Percentiles rank a stretch among this genome's conserved stretches.
These are phyloP conservation scores for Oncorhynchus tshawytscha DNA, from an alignment of 2,113 vertebrate genomes.

Conservation along the genomic window DNA sequence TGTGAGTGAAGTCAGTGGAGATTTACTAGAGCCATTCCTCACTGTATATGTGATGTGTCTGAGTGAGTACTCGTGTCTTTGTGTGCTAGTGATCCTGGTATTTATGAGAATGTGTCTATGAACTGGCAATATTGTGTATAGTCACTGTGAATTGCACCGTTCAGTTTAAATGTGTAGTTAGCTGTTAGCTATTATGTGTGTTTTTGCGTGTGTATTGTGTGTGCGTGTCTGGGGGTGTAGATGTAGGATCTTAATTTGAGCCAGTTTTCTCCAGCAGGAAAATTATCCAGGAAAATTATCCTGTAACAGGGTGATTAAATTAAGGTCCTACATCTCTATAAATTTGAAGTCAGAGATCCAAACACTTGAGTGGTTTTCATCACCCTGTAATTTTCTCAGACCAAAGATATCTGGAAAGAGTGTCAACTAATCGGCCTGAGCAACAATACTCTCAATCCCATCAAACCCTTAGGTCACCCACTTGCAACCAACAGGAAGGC, in stretches of 20 bases:
- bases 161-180: not conserved
- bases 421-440: constrained; percentile 4
- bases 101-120: not conserved
- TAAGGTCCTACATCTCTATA: too few species aligned
- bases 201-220: not conserved
- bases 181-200: not conserved
- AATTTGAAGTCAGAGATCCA: not conserved
- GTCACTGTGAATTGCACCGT: not conserved
- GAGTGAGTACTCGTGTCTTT: not conserved
- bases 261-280: too few species aligned
- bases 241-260: too few species aligned
- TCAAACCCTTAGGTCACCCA: not conserved
- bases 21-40: not conserved
- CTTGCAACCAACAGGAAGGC: not conserved
- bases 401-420: constrained; percentile 23
- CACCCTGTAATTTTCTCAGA: constrained; percentile 30
- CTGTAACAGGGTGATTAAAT: too few species aligned
- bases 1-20: not conserved
- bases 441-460: not conserved
- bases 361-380: constrained; percentile 19
- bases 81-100: not conserved
- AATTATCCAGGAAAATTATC: too few species aligned
- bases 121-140: not conserved
- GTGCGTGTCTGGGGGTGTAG: not conserved
- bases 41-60: constrained; percentile 6